Evolutionary conservation across 2,797 vertebrate species (phyloP).

Genomic region (Nannoperca australis): DNA sequence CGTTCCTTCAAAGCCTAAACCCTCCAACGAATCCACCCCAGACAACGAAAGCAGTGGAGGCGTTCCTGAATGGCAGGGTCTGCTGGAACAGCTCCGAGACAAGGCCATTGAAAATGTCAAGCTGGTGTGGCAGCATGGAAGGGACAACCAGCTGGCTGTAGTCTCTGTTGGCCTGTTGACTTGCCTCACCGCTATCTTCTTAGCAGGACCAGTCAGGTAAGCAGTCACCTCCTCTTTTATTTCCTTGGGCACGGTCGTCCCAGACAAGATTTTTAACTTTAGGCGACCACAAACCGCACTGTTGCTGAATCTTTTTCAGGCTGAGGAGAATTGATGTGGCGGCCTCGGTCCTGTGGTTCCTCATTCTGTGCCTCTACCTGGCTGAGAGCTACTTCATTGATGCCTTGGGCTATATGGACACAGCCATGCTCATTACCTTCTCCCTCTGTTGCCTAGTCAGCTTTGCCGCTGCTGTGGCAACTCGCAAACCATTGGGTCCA

Average conservation of each 20-base stretch:
- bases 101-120: slow-evolving; percentile 77
- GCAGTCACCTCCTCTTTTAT: not conserved
- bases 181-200: slow-evolving; percentile 90
- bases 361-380: slow-evolving; percentile 89
- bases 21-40: slow-evolving; percentile 65
- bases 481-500: slow-evolving; percentile 87
- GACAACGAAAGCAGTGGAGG: slow-evolving; percentile 34
- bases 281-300: not conserved
- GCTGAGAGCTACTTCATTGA: slow-evolving; percentile 83
- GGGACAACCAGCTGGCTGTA: slow-evolving; percentile 87
- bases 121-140: slow-evolving; percentile 87
- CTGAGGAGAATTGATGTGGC: slow-evolving; percentile 93
- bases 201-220: slow-evolving; percentile 92
- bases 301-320: slow-evolving; percentile 77
- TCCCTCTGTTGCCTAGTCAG: slow-evolving; percentile 94
- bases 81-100: slow-evolving; percentile 86
- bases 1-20: slow-evolving; percentile 55
- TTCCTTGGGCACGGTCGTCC: not conserved
- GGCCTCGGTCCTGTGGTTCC: slow-evolving; percentile 91
- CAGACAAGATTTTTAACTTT: not conserved
- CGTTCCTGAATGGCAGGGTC: slow-evolving; percentile 79
- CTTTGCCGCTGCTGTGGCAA: slow-evolving; percentile 92
- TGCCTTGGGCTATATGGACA: slow-evolving; percentile 88
- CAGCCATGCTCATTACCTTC: slow-evolving; percentile 86
- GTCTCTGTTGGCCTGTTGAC: slow-evolving; percentile 89